Conservation (phyloP, 2,797 vertebrate genomes). For the Chelidonichthys spinosus region DNA sequence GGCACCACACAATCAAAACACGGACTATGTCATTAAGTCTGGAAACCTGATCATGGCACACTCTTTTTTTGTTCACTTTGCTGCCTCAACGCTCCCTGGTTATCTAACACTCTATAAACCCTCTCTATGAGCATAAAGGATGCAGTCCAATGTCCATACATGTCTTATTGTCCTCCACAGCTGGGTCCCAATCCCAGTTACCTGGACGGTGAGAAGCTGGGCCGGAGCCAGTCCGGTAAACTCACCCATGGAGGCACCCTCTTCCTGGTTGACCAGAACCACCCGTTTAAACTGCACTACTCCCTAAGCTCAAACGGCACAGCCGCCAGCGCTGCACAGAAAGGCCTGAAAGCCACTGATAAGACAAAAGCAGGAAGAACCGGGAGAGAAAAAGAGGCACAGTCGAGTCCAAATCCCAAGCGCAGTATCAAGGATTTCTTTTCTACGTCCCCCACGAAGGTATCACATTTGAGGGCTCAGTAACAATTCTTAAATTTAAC, state of each 20-base stretch:
- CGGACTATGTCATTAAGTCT: neutral
- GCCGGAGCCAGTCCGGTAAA: constrained; percentile 76
- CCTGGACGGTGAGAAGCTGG: constrained; percentile 69
- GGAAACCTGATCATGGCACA: neutral
- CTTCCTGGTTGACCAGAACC: constrained; percentile 79
- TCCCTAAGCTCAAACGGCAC: constrained; percentile 55
- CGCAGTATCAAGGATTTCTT: constrained; percentile 84
- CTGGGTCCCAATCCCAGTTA: constrained; percentile 85
- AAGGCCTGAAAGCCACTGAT: constrained; percentile 53
- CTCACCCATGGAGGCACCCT: constrained; percentile 75
- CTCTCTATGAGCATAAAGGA: neutral
- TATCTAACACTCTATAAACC: neutral
- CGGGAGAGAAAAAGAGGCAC: constrained; percentile 22
- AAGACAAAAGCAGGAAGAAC: constrained; percentile 51
- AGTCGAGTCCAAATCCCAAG: constrained; percentile 62
- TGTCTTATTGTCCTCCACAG: constrained; percentile 59
- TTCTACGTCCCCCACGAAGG: constrained; percentile 77
- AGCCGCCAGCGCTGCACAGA: constrained; percentile 15
- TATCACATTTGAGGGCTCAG: constrained; percentile 33
- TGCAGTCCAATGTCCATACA: constrained; percentile 21
- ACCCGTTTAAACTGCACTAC: constrained; percentile 79
- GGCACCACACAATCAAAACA: neutral
- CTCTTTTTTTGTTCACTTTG: neutral
- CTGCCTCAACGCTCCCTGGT: neutral
- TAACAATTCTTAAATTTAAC: too few relatives aligned